These are phyloP conservation scores for Rhinolophus ferrumequinum DNA, from an alignment of 2,113 vertebrate species.

Conservation along the genomic window DNA sequence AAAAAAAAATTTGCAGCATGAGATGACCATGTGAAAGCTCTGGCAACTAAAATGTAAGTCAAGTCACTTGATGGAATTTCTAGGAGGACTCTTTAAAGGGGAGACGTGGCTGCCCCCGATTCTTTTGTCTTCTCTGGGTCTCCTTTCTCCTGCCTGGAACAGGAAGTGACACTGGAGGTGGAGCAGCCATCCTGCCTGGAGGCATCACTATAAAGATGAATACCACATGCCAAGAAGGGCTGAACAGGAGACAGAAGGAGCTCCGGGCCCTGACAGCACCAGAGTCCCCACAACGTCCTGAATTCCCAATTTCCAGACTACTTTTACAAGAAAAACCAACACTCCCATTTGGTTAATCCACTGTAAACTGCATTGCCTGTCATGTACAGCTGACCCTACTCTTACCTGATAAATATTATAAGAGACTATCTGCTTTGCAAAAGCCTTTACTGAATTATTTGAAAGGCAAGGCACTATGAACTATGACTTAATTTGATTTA, in stretches of 20 bases:
- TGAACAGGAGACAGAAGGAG: background rate
- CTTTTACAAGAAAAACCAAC: background rate
- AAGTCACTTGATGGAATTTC: background rate
- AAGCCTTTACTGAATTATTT: background rate
- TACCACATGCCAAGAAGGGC: rapidly evolving
- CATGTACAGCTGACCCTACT: background rate
- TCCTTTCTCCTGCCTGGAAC: background rate
- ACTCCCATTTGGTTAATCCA: background rate
- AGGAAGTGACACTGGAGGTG: background rate
- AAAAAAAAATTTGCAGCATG: background rate
- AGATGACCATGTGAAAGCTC: background rate
- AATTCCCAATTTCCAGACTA: background rate
- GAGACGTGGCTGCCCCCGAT: background rate
- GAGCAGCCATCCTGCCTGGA: rapidly evolving
- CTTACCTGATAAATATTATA: background rate
- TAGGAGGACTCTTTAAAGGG: background rate
- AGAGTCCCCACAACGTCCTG: background rate
- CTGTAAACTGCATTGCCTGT: background rate
- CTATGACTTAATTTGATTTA: background rate
- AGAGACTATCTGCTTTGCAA: conserved; percentile 28
- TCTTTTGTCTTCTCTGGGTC: background rate
- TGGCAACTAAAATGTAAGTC: background rate
- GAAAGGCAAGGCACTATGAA: background rate
- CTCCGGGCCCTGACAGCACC: background rate
- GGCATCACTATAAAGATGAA: background rate